Percentiles rank a stretch among this genome's conserved stretches.
Conservation (phyloP, 1,140 invertebrate species). For the Rhagoletis pomonella region DNA sequence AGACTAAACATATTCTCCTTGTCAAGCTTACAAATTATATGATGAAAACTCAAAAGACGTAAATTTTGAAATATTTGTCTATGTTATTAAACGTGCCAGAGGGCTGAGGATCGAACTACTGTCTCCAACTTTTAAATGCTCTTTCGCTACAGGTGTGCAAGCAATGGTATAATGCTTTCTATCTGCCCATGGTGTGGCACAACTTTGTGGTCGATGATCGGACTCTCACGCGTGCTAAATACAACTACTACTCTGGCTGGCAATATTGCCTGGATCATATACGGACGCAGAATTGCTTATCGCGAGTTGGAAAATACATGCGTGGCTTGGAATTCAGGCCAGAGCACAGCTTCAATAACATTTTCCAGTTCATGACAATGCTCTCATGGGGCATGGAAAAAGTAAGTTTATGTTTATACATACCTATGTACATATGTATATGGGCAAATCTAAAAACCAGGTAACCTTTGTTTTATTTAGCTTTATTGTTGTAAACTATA, state of each 20-base stretch:
- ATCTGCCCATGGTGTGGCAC: constrained; percentile 84
- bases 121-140: no score
- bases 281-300: constrained; percentile 83
- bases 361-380: constrained; percentile 90
- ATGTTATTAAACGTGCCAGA: no score
- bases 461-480: no score
- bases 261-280: constrained; percentile 86
- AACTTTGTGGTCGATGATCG: constrained; percentile 83
- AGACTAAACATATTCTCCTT: no score
- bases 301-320: constrained; percentile 81
- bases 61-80: no score
- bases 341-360: constrained; percentile 87
- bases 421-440: no score
- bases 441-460: no score
- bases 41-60: no score
- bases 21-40: no score
- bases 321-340: constrained; percentile 82
- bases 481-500: no score
- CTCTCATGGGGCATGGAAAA: constrained; percentile 83
- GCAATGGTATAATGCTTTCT: constrained; percentile 83
- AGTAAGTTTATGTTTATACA: constrained; percentile 52
- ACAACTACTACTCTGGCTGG: constrained; percentile 90
- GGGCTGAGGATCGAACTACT: no score
- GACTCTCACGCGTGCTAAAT: constrained; percentile 84
- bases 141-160: constrained; percentile 65